Conservation (phyloP, 1,140 invertebrate species). For the Apolygus lucorum region DNA sequence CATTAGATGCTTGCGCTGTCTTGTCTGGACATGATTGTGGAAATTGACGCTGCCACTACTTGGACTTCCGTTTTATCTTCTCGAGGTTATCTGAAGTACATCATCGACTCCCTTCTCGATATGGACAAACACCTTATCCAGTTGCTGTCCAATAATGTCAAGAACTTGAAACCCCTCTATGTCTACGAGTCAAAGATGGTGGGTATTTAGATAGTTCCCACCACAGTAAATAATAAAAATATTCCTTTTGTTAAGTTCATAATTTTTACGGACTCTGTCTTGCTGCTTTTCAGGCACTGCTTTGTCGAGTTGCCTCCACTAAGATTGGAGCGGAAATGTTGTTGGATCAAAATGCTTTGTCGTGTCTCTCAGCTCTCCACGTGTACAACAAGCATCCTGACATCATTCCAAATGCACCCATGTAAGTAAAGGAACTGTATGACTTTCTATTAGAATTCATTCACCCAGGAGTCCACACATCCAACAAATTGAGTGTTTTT, state of each 20-base stretch:
- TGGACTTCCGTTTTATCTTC: slow-evolving; percentile 66
- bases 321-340: slow-evolving; percentile 64
- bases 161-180: slow-evolving; percentile 64
- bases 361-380: slow-evolving; percentile 63
- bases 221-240: too few species aligned
- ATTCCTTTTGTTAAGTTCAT: slow-evolving; percentile 1
- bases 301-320: slow-evolving; percentile 62
- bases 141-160: slow-evolving; percentile 57
- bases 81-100: slow-evolving; percentile 72
- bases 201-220: slow-evolving; percentile 27
- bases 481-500: too few species aligned
- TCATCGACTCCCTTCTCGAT: slow-evolving; percentile 68
- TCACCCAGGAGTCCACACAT: too few species aligned
- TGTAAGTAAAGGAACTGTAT: too few species aligned
- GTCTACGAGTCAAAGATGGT: slow-evolving; percentile 81
- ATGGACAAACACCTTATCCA: slow-evolving; percentile 61
- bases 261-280: too few species aligned
- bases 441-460: too few species aligned
- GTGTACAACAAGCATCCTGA: slow-evolving; percentile 70
- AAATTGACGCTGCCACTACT: slow-evolving; percentile 60
- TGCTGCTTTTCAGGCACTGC: slow-evolving; percentile 46
- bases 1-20: slow-evolving; percentile 73
- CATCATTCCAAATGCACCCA: slow-evolving; percentile 39
- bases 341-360: slow-evolving; percentile 62
- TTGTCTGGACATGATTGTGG: slow-evolving; percentile 67